A percentile compares a stretch with the other conserved stretches of the same genome.
Evolutionary conservation across 2,888 invertebrate genomes (phyloP).

Genomic region (Choreutis nemorana): DNA sequence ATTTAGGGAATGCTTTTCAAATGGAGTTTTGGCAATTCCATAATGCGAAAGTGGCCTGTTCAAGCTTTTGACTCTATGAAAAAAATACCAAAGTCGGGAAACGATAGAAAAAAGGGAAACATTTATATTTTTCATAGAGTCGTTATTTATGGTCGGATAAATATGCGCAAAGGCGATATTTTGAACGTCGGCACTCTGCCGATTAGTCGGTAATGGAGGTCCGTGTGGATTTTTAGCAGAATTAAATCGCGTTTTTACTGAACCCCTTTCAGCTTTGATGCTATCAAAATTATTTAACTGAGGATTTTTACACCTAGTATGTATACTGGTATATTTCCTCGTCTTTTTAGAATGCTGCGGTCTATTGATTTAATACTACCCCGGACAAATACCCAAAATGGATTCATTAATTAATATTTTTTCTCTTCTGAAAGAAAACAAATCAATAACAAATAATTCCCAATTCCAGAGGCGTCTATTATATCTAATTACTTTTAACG

Average conservation of each 20-base stretch:
- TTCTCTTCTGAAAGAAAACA: no score
- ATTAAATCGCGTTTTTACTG: constrained; percentile 32
- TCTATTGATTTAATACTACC: no score
- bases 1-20: constrained; percentile 27
- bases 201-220: constrained; percentile 48
- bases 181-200: constrained; percentile 60
- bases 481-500: no score
- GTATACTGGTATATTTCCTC: no score
- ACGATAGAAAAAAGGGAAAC: constrained; percentile 63
- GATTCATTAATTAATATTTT: no score
- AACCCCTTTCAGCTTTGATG: constrained; percentile 57
- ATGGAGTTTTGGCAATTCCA: constrained; percentile 67
- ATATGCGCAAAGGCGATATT: constrained; percentile 60
- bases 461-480: no score
- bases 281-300: constrained; percentile 53
- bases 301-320: no score
- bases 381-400: no score
- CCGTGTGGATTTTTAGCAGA: no score
- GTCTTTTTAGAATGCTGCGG: no score
- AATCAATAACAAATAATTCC: no score
- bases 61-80: constrained; percentile 67
- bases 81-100: constrained; percentile 58
- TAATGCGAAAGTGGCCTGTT: constrained; percentile 67
- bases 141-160: constrained; percentile 62
- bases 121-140: constrained; percentile 65